These are phyloP conservation scores for Genyomyrus donnyi DNA, from an alignment of 2,113 vertebrate species.

Conservation along the genomic window DNA sequence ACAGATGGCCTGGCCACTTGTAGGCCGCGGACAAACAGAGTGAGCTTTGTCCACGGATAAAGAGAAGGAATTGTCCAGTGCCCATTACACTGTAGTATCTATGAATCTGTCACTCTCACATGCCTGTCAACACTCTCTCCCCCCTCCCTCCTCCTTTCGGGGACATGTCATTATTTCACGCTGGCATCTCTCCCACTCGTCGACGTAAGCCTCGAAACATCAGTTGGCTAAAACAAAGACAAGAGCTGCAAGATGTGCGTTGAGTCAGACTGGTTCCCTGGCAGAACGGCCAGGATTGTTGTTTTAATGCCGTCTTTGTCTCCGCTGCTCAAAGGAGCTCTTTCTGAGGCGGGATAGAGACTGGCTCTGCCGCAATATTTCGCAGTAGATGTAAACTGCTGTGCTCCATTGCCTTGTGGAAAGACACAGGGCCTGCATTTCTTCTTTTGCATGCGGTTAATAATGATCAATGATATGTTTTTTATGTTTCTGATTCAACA, in stretches of 20 bases:
- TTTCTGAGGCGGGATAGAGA: slow-evolving; percentile 7
- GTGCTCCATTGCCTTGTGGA: not conserved
- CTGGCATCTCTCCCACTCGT: slow-evolving; percentile 18
- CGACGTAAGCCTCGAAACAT: slow-evolving; percentile 20
- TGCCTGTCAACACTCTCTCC: slow-evolving; percentile 13
- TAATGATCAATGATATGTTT: not conserved
- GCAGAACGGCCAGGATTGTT: slow-evolving; percentile 13
- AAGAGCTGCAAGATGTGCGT: slow-evolving; percentile 14
- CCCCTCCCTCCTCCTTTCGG: slow-evolving; percentile 11
- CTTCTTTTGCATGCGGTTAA: not conserved
- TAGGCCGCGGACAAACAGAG: slow-evolving; percentile 55
- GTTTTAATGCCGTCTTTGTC: slow-evolving; percentile 25
- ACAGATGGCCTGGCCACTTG: slow-evolving; percentile 64
- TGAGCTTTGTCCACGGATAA: slow-evolving; percentile 52
- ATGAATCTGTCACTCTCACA: slow-evolving; percentile 47
- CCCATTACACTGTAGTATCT: slow-evolving; percentile 51
- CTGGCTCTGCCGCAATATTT: slow-evolving; percentile 12
- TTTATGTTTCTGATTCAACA: not conserved
- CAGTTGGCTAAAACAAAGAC: slow-evolving; percentile 22
- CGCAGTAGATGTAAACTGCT: slow-evolving; percentile 2
- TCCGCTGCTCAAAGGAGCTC: slow-evolving; percentile 15
- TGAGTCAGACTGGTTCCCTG: slow-evolving; percentile 18
- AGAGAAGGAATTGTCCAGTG: slow-evolving; percentile 52
- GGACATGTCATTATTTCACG: slow-evolving; percentile 24
- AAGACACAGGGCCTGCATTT: not conserved